A percentile compares a stretch with the other conserved stretches of the same genome.
Evolutionary conservation across 2,113 vertebrate genomes (phyloP).

Genomic region (Rynchops niger): DNA sequence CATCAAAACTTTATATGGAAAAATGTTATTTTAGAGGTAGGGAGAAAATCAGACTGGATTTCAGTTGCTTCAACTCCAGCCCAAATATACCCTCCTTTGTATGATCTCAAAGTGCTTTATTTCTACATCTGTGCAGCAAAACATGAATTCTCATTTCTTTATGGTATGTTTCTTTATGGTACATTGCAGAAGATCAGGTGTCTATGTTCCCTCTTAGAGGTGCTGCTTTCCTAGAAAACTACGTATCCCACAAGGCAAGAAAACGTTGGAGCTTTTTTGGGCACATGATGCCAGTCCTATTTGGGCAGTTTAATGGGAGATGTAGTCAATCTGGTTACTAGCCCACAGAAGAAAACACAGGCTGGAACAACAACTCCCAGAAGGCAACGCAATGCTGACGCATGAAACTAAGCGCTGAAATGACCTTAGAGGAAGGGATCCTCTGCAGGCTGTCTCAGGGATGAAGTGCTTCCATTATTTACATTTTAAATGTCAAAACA

Average conservation of each 20-base stretch:
- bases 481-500: conserved; percentile 47
- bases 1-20: background rate
- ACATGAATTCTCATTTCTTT: background rate
- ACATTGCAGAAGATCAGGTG: background rate
- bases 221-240: conserved; percentile 11
- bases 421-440: background rate
- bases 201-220: background rate
- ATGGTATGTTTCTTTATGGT: background rate
- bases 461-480: conserved; percentile 16
- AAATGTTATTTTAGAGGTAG: background rate
- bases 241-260: background rate
- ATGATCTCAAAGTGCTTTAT: background rate
- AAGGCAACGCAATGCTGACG: background rate
- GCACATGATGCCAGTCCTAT: background rate
- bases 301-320: background rate
- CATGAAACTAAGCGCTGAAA: background rate
- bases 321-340: background rate
- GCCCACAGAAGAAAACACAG: background rate
- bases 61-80: background rate
- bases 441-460: background rate
- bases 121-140: background rate
- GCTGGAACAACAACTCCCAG: conserved; percentile 22
- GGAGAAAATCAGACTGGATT: background rate
- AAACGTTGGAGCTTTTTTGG: background rate
- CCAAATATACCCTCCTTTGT: background rate